Evolutionary conservation across 2,113 vertebrate genomes (phyloP).

Genomic region (Mola mola): DNA sequence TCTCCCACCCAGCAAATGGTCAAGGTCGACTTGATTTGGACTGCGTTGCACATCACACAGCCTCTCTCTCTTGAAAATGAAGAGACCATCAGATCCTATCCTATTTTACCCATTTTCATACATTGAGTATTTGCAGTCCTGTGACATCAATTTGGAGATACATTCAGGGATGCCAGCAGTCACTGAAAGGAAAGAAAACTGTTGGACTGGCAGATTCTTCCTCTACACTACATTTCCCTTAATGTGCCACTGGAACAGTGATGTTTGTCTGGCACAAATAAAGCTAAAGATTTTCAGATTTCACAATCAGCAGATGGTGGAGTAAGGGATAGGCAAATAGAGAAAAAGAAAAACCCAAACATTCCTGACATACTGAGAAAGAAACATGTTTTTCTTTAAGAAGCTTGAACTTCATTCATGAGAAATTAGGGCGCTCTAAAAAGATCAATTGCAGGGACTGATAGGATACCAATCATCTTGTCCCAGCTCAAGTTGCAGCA

Average conservation of each 20-base stretch:
- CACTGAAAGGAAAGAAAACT: conserved; percentile 3
- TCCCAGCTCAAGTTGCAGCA: conserved; percentile 4
- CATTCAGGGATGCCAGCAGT: neutral
- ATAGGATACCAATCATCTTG: conserved; percentile 9
- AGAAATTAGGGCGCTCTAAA: conserved; percentile 15
- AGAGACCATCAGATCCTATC: conserved; percentile 10
- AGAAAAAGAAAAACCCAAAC: conserved; percentile 22
- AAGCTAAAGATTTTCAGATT: conserved; percentile 31
- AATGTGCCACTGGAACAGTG: conserved; percentile 32
- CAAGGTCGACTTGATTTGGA: conserved; percentile 62
- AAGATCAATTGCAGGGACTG: conserved; percentile 5
- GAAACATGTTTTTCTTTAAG: neutral
- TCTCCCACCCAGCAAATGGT: conserved; percentile 62
- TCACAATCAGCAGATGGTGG: conserved; percentile 48
- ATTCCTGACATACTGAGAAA: conserved; percentile 19
- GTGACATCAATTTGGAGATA: conserved; percentile 1
- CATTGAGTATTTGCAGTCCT: neutral
- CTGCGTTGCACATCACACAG: conserved; percentile 44
- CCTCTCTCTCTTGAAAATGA: conserved; percentile 32
- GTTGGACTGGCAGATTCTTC: neutral
- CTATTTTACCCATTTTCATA: neutral
- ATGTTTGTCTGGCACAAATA: conserved; percentile 45
- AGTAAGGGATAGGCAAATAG: conserved; percentile 27
- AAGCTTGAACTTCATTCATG: conserved; percentile 31
- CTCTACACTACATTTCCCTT: conserved; percentile 3